These are phyloP conservation scores for Novumbra hubbsi DNA, from an alignment of 2,797 vertebrate species.

Conservation along the genomic window DNA sequence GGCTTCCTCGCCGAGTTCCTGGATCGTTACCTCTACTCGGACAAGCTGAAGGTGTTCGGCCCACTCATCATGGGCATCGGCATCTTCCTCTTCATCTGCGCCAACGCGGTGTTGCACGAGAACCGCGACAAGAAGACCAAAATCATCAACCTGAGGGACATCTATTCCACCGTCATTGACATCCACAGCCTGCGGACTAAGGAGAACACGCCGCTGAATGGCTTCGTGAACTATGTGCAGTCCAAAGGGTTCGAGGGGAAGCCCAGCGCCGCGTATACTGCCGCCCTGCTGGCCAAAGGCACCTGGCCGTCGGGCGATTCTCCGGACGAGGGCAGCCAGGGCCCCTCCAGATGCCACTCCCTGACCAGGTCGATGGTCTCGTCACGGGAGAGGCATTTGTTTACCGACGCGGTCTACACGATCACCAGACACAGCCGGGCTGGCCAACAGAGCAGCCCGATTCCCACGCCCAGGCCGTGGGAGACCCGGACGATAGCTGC, in stretches of 20 bases:
- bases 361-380: conserved; percentile 45
- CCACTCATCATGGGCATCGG: conserved; percentile 89
- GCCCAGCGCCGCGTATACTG: conserved; percentile 52
- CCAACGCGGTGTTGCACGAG: conserved; percentile 86
- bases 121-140: conserved; percentile 38
- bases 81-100: conserved; percentile 90
- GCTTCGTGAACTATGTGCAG: conserved; percentile 78
- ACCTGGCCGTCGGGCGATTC: conserved; percentile 71
- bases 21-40: conserved; percentile 79
- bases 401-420: conserved; percentile 80
- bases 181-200: conserved; percentile 83
- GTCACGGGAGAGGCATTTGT: conserved; percentile 48
- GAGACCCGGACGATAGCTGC: conserved; percentile 69
- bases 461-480: conserved; percentile 32
- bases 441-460: conserved; percentile 6
- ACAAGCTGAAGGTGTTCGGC: conserved; percentile 86
- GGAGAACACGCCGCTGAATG: conserved; percentile 73
- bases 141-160: conserved; percentile 20
- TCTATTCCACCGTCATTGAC: conserved; percentile 73
- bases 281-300: conserved; percentile 69
- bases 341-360: conserved; percentile 39
- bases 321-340: conserved; percentile 36
- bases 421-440: conserved; percentile 65
- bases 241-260: conserved; percentile 73
- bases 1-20: conserved; percentile 81